Evolutionary conservation across 2,113 vertebrate genomes (phyloP).

Genomic region (Chaetops frenatus): DNA sequence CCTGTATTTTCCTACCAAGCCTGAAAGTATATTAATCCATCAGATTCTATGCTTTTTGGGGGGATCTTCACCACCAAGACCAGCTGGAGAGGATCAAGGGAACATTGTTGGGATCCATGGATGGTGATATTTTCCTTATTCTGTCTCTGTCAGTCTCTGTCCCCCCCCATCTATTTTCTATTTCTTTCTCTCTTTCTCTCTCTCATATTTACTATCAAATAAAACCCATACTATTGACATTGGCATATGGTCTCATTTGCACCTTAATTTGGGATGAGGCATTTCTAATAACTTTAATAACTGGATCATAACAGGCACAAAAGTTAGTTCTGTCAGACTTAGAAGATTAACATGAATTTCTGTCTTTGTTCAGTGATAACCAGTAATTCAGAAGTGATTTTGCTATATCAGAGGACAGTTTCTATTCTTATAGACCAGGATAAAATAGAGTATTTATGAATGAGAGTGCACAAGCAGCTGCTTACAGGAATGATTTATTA

Average conservation of each 20-base stretch:
- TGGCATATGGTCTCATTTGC: background rate
- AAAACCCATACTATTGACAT: background rate
- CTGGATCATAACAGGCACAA: background rate
- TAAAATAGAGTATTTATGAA: background rate
- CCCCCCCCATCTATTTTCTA: background rate
- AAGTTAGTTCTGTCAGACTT: background rate
- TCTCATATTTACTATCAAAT: background rate
- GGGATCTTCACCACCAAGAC: background rate
- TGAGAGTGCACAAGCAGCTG: background rate
- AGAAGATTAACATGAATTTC: background rate
- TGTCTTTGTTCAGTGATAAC: background rate
- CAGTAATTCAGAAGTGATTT: background rate
- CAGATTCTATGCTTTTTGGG: background rate
- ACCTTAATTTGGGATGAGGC: background rate
- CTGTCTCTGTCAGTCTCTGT: background rate
- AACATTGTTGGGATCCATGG: background rate
- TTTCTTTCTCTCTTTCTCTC: background rate
- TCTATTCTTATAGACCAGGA: background rate
- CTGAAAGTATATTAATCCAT: background rate
- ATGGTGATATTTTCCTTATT: background rate
- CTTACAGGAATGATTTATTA: background rate
- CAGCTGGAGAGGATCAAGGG: background rate
- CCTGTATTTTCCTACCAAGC: background rate
- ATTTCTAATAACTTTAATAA: background rate
- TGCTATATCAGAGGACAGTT: background rate